Evolutionary conservation across 1,140 invertebrate species (phyloP).

Genomic region (Steinernema feltiae): DNA sequence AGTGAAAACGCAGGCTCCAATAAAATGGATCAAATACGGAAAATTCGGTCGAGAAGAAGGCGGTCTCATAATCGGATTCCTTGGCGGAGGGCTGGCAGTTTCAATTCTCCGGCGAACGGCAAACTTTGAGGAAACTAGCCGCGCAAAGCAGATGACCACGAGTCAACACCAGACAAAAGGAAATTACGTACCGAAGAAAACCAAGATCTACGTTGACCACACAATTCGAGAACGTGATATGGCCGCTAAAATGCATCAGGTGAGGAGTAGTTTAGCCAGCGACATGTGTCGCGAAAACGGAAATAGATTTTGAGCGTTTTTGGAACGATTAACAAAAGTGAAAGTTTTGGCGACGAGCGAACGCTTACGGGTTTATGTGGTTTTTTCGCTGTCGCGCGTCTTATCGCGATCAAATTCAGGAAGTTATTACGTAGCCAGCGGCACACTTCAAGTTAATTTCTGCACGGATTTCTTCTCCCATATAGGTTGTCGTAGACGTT

Average conservation of each 20-base stretch:
- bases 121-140: neutral
- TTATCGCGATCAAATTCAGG: no score
- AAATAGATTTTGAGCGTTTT: neutral
- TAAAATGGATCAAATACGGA: constrained; percentile 28
- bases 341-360: no score
- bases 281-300: neutral
- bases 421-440: no score
- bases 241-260: constrained; percentile 5
- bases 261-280: neutral
- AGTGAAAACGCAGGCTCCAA: neutral
- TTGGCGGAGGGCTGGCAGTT: constrained; percentile 7
- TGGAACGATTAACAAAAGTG: neutral
- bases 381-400: no score
- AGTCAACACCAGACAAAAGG: neutral
- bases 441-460: no score
- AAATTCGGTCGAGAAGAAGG: constrained; percentile 24
- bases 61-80: constrained; percentile 15
- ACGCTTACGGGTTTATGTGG: no score
- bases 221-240: neutral
- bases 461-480: no score
- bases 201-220: neutral
- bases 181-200: neutral
- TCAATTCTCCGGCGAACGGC: neutral
- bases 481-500: no score
- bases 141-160: neutral